phyloP scores from a whole-genome alignment of 30 jellyfish, hydroid and myxozoan species.

The Hydractinia symbiolongicarpus region DNA sequence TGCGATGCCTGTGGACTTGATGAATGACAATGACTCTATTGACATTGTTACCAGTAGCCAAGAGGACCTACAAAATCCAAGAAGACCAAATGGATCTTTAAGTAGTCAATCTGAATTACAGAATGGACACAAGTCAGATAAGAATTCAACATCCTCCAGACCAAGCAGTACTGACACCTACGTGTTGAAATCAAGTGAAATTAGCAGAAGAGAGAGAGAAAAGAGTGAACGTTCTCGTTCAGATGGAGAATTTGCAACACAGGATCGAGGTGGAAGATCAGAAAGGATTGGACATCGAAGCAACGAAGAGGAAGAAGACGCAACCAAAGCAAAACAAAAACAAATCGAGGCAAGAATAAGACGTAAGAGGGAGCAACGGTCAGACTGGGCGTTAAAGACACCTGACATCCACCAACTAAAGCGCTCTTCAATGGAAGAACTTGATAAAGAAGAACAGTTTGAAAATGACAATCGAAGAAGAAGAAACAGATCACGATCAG shows the following conservation, averaged over 20 bases:
- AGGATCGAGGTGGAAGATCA: neutral
- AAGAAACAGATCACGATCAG: conserved; percentile 10
- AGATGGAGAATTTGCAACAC: no score
- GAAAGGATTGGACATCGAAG: neutral
- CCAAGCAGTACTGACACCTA: no score
- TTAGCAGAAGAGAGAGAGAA: no score
- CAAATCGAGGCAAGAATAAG: conserved; percentile 18
- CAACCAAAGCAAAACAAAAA: neutral
- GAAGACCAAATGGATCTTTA: no score
- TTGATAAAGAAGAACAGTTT: conserved; percentile 12
- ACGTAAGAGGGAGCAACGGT: conserved; percentile 11
- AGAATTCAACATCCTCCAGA: no score
- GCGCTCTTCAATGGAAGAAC: conserved; percentile 23
- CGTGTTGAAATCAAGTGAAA: no score
- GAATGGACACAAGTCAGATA: no score
- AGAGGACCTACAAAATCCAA: no score
- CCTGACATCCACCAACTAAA: conserved; percentile 4
- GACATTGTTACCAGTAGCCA: no score
- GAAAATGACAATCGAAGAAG: neutral
- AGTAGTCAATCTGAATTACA: no score
- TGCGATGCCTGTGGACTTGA: neutral
- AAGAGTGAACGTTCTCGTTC: no score
- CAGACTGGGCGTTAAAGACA: conserved; percentile 4
- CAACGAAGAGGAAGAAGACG: neutral
- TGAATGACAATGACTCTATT: no score